Conservation (phyloP, 2,888 invertebrate genomes). For the Ectemnius lituratus region DNA sequence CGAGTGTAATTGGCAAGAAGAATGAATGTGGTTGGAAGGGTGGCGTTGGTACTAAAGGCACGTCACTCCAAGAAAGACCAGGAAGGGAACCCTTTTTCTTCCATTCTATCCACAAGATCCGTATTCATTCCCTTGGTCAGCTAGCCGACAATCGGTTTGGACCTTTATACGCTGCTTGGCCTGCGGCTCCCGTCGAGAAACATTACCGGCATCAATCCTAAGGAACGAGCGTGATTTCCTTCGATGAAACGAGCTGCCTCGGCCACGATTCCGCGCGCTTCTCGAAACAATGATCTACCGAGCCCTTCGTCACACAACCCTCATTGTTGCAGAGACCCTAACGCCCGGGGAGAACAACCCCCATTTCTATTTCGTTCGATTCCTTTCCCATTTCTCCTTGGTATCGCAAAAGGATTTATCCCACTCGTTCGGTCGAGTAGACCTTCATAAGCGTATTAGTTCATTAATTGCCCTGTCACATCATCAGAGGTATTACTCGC, state of each 20-base stretch:
- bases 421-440: background rate
- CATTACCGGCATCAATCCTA: conserved; percentile 52
- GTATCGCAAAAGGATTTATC: background rate
- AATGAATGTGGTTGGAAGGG: background rate
- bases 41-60: conserved; percentile 22
- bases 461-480: background rate
- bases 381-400: conserved; percentile 13
- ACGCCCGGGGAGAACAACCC: background rate
- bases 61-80: conserved; percentile 22
- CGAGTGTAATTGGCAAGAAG: background rate
- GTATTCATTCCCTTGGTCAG: conserved; percentile 54
- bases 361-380: conserved; percentile 17
- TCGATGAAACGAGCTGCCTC: conserved; percentile 42
- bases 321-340: conserved; percentile 14
- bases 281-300: conserved; percentile 55
- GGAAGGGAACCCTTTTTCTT: conserved; percentile 35
- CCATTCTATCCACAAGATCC: conserved; percentile 49
- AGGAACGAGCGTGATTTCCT: conserved; percentile 49
- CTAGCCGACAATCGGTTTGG: conserved; percentile 41
- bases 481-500: background rate
- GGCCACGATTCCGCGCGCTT: conserved; percentile 33
- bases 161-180: conserved; percentile 58
- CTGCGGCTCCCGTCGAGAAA: conserved; percentile 47
- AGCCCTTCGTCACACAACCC: conserved; percentile 26
- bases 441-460: background rate